phyloP scores from a whole-genome alignment of 2,113 vertebrate genomes.

The Platichthys stellatus region DNA sequence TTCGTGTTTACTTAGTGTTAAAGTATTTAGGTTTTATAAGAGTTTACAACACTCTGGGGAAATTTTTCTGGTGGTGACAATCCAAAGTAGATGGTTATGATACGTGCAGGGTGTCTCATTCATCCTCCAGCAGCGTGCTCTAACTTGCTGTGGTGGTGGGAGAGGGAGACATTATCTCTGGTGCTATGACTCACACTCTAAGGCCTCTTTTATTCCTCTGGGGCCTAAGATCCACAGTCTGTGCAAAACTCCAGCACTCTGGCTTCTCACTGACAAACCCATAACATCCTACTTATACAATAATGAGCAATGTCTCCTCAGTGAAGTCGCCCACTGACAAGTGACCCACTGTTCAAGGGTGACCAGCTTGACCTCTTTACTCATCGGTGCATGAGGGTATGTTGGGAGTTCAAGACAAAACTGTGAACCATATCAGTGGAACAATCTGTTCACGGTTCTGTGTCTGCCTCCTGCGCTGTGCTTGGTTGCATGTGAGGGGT shows the following conservation, averaged over 20 bases:
- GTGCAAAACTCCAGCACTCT: background rate
- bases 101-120: slow-evolving; percentile 21
- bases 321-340: background rate
- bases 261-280: background rate
- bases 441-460: slow-evolving; percentile 14
- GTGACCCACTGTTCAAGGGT: background rate
- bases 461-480: slow-evolving; percentile 8
- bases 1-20: background rate
- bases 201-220: slow-evolving; percentile 26
- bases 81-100: background rate
- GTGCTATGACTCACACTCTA: slow-evolving; percentile 52
- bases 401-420: slow-evolving; percentile 30
- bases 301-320: background rate
- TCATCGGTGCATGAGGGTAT: background rate
- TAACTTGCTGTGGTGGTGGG: slow-evolving; percentile 41
- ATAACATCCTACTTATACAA: background rate
- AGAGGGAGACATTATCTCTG: slow-evolving; percentile 27
- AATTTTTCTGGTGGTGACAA: background rate
- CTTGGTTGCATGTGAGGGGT: slow-evolving; percentile 35
- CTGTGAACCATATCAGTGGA: slow-evolving; percentile 20
- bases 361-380: background rate
- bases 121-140: slow-evolving; percentile 35
- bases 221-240: slow-evolving; percentile 7
- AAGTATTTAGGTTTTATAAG: background rate
- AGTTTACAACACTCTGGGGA: background rate